Base-by-base conservation (phyloP, 2,888 invertebrate genomes). In the Uloborus plumipes region DNA sequence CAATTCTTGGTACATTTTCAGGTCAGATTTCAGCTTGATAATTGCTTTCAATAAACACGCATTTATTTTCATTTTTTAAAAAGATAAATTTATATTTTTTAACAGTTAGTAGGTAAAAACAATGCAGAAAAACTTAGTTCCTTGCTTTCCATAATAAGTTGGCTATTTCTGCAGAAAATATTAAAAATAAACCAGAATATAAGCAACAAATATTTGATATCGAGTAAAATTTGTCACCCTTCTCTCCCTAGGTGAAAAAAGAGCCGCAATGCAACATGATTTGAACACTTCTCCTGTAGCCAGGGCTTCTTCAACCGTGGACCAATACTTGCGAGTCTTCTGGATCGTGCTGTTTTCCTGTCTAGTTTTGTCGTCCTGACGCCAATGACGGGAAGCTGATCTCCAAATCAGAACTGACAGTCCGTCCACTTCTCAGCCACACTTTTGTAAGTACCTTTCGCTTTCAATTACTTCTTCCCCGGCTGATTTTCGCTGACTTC, bases 361-460 rank as follows among this genome's bases (percentile, higher is more conserved):
- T 47, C 51, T 72, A 71, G 77, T 83, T 67, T 77, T 76, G 76
- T 77, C 77, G 69, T 83, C 83, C 73, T 83, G 83, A 83, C 83
- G 77, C 58, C 77, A 58, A 67, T 83, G 73, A 77, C 76, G 50
- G 55, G 67, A 61, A 49, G 26, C 49, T 55, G 59, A 75, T 75
- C 61, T 71, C 71, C 65, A 61, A 75, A 64, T 76, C 72, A 73
- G 73, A 76, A 64, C 72, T 77, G 77, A 77, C 77, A 83, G 76
- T 83, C 83, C 83, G 83, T 83, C 83, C 83, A 77, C 61, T 73
- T 75, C 71, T 83, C 76, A 72, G 83, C 83, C 83, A 83, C 72
- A 83, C 77, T 83, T 83, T 83, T 77, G 83, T 83, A 62, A 83
- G 83, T 83, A n/a, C 55, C 55, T 55, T 55, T 55, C 55, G 55